Evolutionary conservation across 2,797 vertebrate species (phyloP).

Genomic region (Dipus sagitta): DNA sequence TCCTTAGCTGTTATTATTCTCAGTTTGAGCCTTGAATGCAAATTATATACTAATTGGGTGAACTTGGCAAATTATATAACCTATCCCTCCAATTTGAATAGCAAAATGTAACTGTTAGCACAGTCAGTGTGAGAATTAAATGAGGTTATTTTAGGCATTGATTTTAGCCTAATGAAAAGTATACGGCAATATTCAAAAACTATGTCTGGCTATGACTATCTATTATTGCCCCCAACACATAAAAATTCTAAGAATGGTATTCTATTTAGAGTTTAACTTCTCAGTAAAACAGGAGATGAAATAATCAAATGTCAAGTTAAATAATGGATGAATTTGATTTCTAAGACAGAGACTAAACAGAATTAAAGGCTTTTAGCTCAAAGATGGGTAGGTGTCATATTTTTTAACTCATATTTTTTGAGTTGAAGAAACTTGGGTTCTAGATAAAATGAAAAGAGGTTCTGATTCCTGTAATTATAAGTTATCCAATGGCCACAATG

Average conservation of each 20-base stretch:
- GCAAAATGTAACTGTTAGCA: not conserved
- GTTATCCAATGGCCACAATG: not conserved
- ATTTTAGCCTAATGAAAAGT: not conserved
- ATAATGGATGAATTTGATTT: not conserved
- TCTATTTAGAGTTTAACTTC: not conserved
- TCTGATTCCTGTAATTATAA: not conserved
- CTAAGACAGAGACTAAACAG: not conserved
- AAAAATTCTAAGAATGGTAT: not conserved
- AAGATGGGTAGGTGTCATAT: not conserved
- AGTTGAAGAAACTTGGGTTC: not conserved
- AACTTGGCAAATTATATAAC: not conserved
- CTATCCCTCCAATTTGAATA: constrained; percentile 2
- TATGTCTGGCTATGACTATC: not conserved
- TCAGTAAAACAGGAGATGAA: not conserved
- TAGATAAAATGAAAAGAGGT: not conserved
- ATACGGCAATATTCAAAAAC: not conserved
- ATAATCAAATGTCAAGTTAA: not conserved
- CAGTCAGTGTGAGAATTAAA: not conserved
- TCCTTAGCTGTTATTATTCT: not conserved
- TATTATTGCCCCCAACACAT: not conserved
- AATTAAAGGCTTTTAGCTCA: not conserved
- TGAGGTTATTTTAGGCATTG: not conserved
- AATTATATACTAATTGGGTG: not conserved
- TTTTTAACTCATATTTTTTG: not conserved
- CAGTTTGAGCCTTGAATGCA: constrained; percentile 45